Base-by-base conservation (phyloP, 2,113 vertebrate genomes). In the Cavia aperea region DNA sequence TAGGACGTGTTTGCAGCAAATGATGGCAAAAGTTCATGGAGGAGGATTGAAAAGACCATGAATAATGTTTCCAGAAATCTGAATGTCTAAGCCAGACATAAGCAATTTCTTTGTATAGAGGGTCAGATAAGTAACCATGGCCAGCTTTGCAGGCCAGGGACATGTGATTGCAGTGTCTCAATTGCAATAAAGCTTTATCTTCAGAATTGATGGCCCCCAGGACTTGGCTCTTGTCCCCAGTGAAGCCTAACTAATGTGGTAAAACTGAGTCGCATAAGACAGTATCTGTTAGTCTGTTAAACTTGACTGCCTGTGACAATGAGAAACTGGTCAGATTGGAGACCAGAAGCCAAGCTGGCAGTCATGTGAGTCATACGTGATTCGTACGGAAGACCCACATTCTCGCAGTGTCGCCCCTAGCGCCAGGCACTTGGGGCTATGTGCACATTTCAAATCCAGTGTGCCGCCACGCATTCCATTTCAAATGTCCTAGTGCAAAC, bases 111-210 rank as follows among this genome's bases (percentile, higher is more conserved):
- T 60, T 70, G 46, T 81, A 4, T 65, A 81, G 90, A 81, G 49
- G 36, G 23, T 23, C 43, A 81, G 36, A 62, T 2, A 51, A 56
- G 54, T 46, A 31, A 81, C 21, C 83, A 86, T 73, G 72, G 89
- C 89, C 26, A 85, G 36, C 43, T 73, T 89, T 79, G 77, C 12
- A 72, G 81, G 65, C 43, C 5, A 73, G 16, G 72, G 14, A 1
- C 49, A n/a, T n/a, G 84, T 43, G 19, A 4, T 46, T 78, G 29
- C 54, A 86, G 49, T 7, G 73, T 29, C 7, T 78, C 78, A 36
- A 0, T 36, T 89, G 73, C n/a, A 89, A 26, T 68, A 95, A 88
- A 93, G 49, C 63, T 93, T 81, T 91, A 26, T 90, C 93, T 89
- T 66, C 5, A 93, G 87, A 92, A 87, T 51, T 78, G 81, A 72